Conservation (phyloP, 2,113 vertebrate species). For the Gymnogyps californianus region DNA sequence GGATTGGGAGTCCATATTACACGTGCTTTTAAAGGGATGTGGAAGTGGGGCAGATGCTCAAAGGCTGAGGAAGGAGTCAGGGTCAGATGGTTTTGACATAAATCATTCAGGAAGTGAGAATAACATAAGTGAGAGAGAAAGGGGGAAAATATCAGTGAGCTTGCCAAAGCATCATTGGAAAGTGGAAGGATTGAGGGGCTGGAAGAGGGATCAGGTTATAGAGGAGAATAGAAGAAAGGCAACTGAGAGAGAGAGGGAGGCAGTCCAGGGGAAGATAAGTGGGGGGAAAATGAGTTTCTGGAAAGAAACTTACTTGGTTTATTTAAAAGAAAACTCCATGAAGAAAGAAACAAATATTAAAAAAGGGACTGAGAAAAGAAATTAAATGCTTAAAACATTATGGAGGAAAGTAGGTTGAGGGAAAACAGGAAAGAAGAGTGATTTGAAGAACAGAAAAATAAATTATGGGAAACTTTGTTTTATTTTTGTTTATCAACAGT, state of each 20-base stretch:
- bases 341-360: not conserved
- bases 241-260: not conserved
- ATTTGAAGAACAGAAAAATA: not conserved
- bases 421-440: not conserved
- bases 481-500: not conserved
- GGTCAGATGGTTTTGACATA: not conserved
- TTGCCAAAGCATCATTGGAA: not conserved
- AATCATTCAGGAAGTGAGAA: not conserved
- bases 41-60: too few relatives aligned
- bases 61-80: not conserved
- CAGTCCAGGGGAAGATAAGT: not conserved
- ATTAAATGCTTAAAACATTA: not conserved
- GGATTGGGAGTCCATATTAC: not conserved
- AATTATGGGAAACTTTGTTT: not conserved
- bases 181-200: not conserved
- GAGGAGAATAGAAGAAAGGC: not conserved
- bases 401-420: not conserved
- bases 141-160: not conserved
- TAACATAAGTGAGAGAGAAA: not conserved
- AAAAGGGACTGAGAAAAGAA: not conserved
- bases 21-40: not conserved
- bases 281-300: not conserved
- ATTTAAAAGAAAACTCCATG: not conserved
- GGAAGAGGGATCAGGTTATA: not conserved
- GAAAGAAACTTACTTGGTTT: not conserved